These are phyloP conservation scores for Hyposoter dolosus DNA, from an alignment of 2,888 invertebrate genomes.

Conservation along the genomic window DNA sequence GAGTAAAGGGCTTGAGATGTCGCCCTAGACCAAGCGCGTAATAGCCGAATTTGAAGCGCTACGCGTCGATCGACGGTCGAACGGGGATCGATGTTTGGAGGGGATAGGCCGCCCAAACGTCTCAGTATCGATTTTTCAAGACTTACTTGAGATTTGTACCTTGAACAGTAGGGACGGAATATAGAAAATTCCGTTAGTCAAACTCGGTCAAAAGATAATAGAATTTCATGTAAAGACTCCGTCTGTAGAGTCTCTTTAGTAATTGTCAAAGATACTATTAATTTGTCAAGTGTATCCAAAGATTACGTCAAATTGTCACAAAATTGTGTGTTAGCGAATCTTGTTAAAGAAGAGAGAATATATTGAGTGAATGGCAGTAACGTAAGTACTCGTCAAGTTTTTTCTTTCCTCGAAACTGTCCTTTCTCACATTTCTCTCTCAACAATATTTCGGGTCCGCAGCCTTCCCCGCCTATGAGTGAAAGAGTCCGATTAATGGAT, in stretches of 20 bases:
- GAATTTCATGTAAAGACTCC: background rate
- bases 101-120: background rate
- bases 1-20: background rate
- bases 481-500: no score
- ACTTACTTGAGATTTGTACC: background rate
- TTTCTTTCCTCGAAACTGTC: no score
- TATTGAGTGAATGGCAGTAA: background rate
- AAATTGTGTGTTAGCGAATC: background rate
- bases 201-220: no score
- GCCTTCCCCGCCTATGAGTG: no score
- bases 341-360: background rate
- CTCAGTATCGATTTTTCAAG: background rate
- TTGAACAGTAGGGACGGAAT: background rate
- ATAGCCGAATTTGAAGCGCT: background rate
- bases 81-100: background rate
- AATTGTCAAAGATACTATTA: background rate
- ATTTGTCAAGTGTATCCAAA: background rate
- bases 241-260: background rate
- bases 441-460: no score
- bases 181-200: no score
- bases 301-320: background rate
- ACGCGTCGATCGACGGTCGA: background rate
- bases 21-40: background rate
- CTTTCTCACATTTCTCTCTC: no score
- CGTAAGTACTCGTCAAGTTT: background rate